These are phyloP conservation scores for Netelia melanura DNA, from an alignment of 2,888 invertebrate species.

Conservation along the genomic window DNA sequence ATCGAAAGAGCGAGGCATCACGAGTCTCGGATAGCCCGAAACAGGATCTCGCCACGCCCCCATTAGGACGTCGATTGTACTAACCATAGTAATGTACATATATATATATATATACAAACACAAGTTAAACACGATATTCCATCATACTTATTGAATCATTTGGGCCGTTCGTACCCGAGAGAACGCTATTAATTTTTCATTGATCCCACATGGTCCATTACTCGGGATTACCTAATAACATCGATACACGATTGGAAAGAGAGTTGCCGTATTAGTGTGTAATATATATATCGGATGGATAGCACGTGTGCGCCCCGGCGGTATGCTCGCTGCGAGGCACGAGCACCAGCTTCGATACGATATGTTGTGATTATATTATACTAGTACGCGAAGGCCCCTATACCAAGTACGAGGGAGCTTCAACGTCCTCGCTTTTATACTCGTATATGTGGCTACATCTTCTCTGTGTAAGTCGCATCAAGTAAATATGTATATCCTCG, in stretches of 20 bases:
- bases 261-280: conserved; percentile 41
- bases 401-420: conserved; percentile 41
- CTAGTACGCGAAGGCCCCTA: conserved; percentile 32
- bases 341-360: neutral
- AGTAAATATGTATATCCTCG: conserved; percentile 32
- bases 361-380: conserved; percentile 53
- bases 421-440: conserved; percentile 20
- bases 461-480: neutral
- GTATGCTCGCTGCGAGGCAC: neutral
- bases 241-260: conserved; percentile 38
- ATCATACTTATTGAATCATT: conserved; percentile 63
- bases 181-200: conserved; percentile 45
- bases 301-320: neutral
- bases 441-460: neutral
- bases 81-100: neutral
- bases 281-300: conserved; percentile 12
- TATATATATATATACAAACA: neutral
- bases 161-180: conserved; percentile 22
- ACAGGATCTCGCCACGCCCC: conserved; percentile 4
- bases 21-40: neutral
- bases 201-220: conserved; percentile 35
- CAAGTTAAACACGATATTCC: conserved; percentile 35
- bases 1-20: conserved; percentile 2
- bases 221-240: conserved; percentile 55
- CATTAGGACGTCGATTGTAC: neutral